Percentiles rank a stretch among this genome's conserved stretches.
These are phyloP conservation scores for Zoanthus sociatus DNA, from an alignment of 92 coral and sea anemone species.

Conservation along the genomic window DNA sequence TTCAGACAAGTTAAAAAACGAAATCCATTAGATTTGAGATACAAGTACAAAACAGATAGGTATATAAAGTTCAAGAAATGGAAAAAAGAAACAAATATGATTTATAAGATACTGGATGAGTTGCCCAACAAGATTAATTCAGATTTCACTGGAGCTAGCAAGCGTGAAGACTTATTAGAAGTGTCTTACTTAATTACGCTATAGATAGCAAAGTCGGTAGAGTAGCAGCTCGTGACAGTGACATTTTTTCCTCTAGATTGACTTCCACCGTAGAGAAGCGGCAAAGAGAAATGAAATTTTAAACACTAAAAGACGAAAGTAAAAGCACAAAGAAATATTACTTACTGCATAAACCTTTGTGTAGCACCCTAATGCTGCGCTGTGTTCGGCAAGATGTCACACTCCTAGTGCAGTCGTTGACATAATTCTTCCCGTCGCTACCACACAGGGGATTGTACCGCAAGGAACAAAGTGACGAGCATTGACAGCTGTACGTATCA, in stretches of 20 bases:
- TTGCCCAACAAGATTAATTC: no score
- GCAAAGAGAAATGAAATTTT: background rate
- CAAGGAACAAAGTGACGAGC: constrained; percentile 28
- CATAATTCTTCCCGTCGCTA: constrained; percentile 75
- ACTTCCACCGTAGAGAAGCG: no score
- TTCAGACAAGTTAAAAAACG: background rate
- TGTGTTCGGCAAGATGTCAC: constrained; percentile 78
- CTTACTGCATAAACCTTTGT: constrained; percentile 37
- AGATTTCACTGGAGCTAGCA: no score
- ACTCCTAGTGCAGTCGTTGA: constrained; percentile 77
- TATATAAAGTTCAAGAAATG: no score
- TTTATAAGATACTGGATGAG: no score
- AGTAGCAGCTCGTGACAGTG: no score
- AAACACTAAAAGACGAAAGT: background rate
- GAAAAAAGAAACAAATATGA: background rate
- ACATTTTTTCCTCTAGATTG: no score
- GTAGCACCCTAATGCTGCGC: constrained; percentile 26
- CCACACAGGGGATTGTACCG: constrained; percentile 74
- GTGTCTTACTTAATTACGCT: no score
- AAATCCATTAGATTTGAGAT: background rate
- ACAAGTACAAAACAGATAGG: no score
- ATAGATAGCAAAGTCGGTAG: no score
- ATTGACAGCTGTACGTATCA: constrained; percentile 2
- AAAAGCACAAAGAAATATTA: background rate
- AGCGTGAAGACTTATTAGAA: no score